Conservation (phyloP, 2,888 invertebrate genomes). For the Euzophera pinguis region DNA sequence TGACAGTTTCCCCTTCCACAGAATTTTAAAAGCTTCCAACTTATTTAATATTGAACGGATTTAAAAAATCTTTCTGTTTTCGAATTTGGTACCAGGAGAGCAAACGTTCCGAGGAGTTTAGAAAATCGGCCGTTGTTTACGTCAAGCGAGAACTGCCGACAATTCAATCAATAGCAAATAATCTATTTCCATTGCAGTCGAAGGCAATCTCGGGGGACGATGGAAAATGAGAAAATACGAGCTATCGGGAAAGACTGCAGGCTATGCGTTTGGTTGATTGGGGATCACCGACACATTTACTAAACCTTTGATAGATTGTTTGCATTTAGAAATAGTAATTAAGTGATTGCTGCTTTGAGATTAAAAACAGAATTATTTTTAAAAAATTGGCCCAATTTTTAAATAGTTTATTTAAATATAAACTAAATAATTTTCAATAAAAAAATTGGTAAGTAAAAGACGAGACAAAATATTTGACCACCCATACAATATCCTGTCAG, state of each 20-base stretch:
- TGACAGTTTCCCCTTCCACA: no score
- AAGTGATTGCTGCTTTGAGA: no score
- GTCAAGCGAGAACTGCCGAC: constrained; percentile 39
- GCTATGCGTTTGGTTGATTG: constrained; percentile 26
- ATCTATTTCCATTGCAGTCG: constrained; percentile 59
- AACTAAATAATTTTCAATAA: no score
- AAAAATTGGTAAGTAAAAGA: no score
- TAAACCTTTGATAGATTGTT: neutral
- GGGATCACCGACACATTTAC: neutral
- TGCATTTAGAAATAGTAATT: neutral
- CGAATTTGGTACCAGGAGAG: neutral
- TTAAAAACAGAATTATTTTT: no score
- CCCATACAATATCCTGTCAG: no score
- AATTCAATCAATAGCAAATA: constrained; percentile 64
- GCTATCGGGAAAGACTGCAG: constrained; percentile 25
- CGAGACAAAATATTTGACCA: no score
- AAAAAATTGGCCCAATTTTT: no score
- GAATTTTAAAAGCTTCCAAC: no score
- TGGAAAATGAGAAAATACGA: constrained; percentile 50
- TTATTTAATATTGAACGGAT: no score
- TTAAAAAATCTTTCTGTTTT: no score
- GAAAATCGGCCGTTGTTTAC: constrained; percentile 41
- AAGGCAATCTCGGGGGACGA: constrained; percentile 47
- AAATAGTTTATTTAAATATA: no score
- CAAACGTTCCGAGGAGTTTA: constrained; percentile 13